Evolutionary conservation across 2,888 invertebrate genomes (phyloP), one percentile per base, ranked within the genome.

Genomic region (Amblyjoppa fuscipennis): DNA sequence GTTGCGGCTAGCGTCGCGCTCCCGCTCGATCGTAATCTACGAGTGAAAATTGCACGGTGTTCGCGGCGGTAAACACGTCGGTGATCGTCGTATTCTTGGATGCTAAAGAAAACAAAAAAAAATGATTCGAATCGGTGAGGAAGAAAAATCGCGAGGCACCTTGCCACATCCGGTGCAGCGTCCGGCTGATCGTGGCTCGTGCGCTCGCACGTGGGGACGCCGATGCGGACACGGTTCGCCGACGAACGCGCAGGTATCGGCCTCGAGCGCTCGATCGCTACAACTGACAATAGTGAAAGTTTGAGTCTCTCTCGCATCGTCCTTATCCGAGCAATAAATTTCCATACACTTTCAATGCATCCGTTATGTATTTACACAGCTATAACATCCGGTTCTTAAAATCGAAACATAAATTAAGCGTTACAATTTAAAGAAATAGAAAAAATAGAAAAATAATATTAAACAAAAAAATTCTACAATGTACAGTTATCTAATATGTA

Each of bases 11-110:
- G 81, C 5, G 6, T 9, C 81, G 70, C 87, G 83, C 86, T 85
- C 86, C 66, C 34, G 59, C 84, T 84, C 83, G 87, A 90, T 91
- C 87, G 89, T 90, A 89, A 91, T 91, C 87, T 45, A 83, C 75
- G 81, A 87, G 83, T 85, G 84, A 83, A 88, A 88, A 88, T 88
- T 59, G 86, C 85, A 88, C 83, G 83, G 75, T 81, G 86, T 87
- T 66, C 71, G 77, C 41, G 71, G 74, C 49, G 71, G 70, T 78
- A 71, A 86, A 81, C n/a, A 61, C 64, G 73, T 20, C 75, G 81
- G 75, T 79, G 53, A 79, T 81, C 78, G 69, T 68, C 34, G n/a
- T 6, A 31, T 11, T 34, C 61, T 11, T 31, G 61, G 34, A 61
- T 9, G 31, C n/a, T 4, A 49, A 9, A 51, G 16, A n/a, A 53